A percentile compares a stretch with the other conserved stretches of the same genome.
phyloP scores from a whole-genome alignment of 2,888 invertebrate genomes.

The Melanotus villosus region DNA sequence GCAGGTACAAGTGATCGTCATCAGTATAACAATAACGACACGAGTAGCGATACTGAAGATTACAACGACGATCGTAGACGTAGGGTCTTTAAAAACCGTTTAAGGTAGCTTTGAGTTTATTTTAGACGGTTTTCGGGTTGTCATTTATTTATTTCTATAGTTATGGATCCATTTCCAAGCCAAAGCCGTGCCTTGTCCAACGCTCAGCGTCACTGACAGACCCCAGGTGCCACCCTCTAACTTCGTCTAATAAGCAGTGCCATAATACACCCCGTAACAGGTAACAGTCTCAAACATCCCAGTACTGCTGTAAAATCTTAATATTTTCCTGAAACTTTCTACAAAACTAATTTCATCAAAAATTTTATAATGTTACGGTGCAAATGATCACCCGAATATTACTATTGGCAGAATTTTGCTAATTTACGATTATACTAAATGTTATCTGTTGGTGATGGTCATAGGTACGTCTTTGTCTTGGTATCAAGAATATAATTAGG shows the following conservation, averaged over 20 bases:
- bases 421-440: not conserved
- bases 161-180: slow-evolving; percentile 75
- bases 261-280: slow-evolving; percentile 69
- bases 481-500: not conserved
- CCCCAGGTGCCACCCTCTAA: slow-evolving; percentile 70
- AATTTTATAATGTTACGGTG: too few relatives aligned
- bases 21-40: slow-evolving; percentile 71
- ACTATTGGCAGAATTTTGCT: too few relatives aligned
- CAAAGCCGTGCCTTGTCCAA: slow-evolving; percentile 77
- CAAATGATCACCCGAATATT: too few relatives aligned
- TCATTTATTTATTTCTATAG: slow-evolving; percentile 66
- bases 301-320: too few relatives aligned
- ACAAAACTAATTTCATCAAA: too few relatives aligned
- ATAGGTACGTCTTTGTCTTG: slow-evolving; percentile 36
- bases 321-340: too few relatives aligned
- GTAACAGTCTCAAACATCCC: slow-evolving; percentile 52
- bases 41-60: slow-evolving; percentile 90
- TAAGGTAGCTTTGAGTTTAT: slow-evolving; percentile 69
- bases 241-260: slow-evolving; percentile 69
- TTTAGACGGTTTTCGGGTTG: slow-evolving; percentile 25
- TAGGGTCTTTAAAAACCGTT: slow-evolving; percentile 79
- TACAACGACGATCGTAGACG: slow-evolving; percentile 81
- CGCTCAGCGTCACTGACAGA: slow-evolving; percentile 70
- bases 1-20: slow-evolving; percentile 65
- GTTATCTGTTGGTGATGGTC: not conserved